Conservation (phyloP, 1,140 invertebrate genomes). For the Caenorhabditis elegans region WBcel235 BX284602.5:6596501-6597000, state of each 20-base stretch:
- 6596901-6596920: constrained; percentile 61
- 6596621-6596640: constrained; percentile 53
- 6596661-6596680: constrained; percentile 57
- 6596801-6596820: constrained; percentile 54
- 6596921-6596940: constrained; percentile 53
- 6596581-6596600: constrained; percentile 32
- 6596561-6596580: constrained; percentile 46
- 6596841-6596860: constrained; percentile 61
- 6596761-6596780: constrained; percentile 59
- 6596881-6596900: constrained; percentile 51
- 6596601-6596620: no score
- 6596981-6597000: constrained; percentile 2
- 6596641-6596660: constrained; percentile 62
- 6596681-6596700: constrained; percentile 49
- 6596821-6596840: constrained; percentile 57
- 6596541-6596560: constrained; percentile 43
- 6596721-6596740: constrained; percentile 55
- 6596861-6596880: constrained; percentile 47
- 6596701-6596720: not conserved
- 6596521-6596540: constrained; percentile 50
- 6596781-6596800: constrained; percentile 58
- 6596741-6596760: constrained; percentile 59
- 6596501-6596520: constrained; percentile 53
- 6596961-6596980: not conserved
- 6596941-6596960: not conserved